Conservation (phyloP, 1,140 invertebrate species). For the Atta cephalotes region DNA sequence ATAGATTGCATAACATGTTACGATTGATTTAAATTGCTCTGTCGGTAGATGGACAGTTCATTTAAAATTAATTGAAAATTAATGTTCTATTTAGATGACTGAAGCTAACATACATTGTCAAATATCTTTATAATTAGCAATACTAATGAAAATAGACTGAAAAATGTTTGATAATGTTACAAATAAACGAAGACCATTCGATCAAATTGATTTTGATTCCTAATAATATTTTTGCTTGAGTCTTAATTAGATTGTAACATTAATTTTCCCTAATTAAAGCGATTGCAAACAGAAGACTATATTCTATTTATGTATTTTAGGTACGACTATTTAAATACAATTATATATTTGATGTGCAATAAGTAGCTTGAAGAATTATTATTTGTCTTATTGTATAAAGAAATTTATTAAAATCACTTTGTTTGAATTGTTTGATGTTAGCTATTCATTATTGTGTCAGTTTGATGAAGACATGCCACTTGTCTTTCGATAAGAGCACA, state of each 20-base stretch:
- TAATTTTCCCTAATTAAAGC: not conserved
- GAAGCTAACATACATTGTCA: not conserved
- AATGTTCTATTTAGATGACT: not conserved
- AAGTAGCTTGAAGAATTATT: not conserved
- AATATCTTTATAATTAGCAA: not conserved
- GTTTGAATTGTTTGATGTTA: not conserved
- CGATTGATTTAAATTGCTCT: not conserved
- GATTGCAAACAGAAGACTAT: not conserved
- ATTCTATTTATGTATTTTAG: not conserved
- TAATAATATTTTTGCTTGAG: no score
- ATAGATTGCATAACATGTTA: not conserved
- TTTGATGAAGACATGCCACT: not conserved
- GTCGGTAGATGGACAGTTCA: not conserved
- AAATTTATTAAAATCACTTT: not conserved
- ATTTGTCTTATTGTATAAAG: not conserved
- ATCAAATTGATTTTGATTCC: no score
- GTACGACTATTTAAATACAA: not conserved
- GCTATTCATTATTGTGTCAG: not conserved
- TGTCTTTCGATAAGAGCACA: constrained; percentile 55
- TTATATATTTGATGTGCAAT: not conserved
- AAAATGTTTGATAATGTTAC: no score
- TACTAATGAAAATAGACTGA: no score
- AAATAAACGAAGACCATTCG: no score
- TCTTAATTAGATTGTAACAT: not conserved
- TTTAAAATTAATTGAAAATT: not conserved